These are phyloP conservation scores for Drosophila maculinotata DNA, from an alignment of 2,888 invertebrate genomes.

Conservation along the genomic window DNA sequence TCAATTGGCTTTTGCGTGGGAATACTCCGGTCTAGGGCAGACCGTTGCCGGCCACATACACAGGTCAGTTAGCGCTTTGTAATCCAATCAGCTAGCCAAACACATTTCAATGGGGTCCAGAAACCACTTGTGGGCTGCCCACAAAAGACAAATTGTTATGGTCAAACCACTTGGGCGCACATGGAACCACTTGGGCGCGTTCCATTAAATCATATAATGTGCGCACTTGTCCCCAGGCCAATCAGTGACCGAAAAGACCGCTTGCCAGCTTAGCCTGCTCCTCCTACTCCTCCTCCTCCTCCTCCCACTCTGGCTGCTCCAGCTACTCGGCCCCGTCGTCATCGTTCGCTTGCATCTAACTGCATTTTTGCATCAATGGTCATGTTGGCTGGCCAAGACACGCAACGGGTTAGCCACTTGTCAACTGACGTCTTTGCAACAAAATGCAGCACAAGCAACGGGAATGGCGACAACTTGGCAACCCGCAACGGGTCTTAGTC, in stretches of 20 bases:
- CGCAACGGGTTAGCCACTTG: slow-evolving; percentile 64
- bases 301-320: slow-evolving; percentile 7
- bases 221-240: slow-evolving; percentile 13
- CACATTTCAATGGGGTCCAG: slow-evolving; percentile 29
- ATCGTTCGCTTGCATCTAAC: slow-evolving; percentile 56
- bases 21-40: slow-evolving; percentile 21
- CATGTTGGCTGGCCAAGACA: slow-evolving; percentile 50
- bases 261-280: neutral
- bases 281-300: slow-evolving; percentile 14
- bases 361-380: slow-evolving; percentile 79
- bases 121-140: slow-evolving; percentile 42
- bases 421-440: slow-evolving; percentile 45
- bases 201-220: slow-evolving; percentile 73
- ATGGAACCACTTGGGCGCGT: slow-evolving; percentile 63
- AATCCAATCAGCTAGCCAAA: slow-evolving; percentile 54
- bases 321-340: slow-evolving; percentile 6
- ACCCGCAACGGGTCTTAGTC: slow-evolving; percentile 58
- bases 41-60: slow-evolving; percentile 5
- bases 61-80: slow-evolving; percentile 30
- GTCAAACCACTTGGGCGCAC: slow-evolving; percentile 55
- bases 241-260: slow-evolving; percentile 55
- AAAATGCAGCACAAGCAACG: slow-evolving; percentile 69
- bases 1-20: slow-evolving; percentile 71
- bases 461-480: slow-evolving; percentile 56
- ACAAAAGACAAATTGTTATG: slow-evolving; percentile 55